A percentile compares a stretch with the other conserved stretches of the same genome.
Conservation (phyloP, 2,797 vertebrate species). For the Naso thynnoides region DNA sequence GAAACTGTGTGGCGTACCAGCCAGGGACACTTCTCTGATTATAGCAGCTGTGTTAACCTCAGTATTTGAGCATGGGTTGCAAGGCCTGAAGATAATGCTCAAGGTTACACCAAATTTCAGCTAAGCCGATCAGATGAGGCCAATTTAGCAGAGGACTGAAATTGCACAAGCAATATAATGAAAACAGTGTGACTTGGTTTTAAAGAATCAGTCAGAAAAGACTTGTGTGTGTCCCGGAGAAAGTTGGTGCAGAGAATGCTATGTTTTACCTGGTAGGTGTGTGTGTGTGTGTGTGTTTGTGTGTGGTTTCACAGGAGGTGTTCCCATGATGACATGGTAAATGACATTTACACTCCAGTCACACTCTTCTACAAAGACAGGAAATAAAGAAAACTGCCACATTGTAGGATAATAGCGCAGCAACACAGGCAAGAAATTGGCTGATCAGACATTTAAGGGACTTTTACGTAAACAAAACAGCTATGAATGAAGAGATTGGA, state of each 20-base stretch:
- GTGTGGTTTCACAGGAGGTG: slow-evolving; percentile 14
- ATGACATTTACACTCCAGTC: slow-evolving; percentile 6
- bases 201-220: neutral
- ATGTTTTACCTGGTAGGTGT: slow-evolving; percentile 32
- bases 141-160: neutral
- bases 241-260: slow-evolving; percentile 7
- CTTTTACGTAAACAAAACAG: neutral
- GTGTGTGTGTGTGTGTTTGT: slow-evolving; percentile 7
- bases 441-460: neutral
- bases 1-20: slow-evolving; percentile 80
- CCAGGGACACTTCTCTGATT: slow-evolving; percentile 83
- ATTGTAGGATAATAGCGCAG: neutral
- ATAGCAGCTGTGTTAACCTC: slow-evolving; percentile 72
- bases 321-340: slow-evolving; percentile 19
- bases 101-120: slow-evolving; percentile 63
- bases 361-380: slow-evolving; percentile 24
- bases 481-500: neutral
- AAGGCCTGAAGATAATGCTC: slow-evolving; percentile 64
- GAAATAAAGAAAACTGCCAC: neutral
- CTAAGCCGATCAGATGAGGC: neutral
- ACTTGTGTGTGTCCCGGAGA: neutral
- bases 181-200: neutral
- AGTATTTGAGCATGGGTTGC: slow-evolving; percentile 57
- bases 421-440: neutral
- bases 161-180: neutral